Percentiles rank a stretch among this genome's conserved stretches.
phyloP scores from a whole-genome alignment of 2,888 invertebrate species.

The Tenthredo scrophulariae region DNA sequence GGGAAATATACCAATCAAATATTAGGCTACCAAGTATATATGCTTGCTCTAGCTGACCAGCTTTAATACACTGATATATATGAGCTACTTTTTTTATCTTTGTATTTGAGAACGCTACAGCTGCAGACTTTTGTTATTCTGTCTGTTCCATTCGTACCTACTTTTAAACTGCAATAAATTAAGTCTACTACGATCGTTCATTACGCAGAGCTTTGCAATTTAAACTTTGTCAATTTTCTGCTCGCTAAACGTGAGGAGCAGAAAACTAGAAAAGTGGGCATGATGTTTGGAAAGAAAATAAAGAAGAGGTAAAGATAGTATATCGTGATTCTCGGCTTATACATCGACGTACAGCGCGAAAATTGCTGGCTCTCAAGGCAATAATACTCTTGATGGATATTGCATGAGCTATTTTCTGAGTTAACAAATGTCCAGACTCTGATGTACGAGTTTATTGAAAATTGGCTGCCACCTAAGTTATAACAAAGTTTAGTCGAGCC shows the following conservation, averaged over 20 bases:
- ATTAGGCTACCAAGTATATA: not conserved
- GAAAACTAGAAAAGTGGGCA: constrained; percentile 29
- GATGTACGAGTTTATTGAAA: constrained; percentile 27
- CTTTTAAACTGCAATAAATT: constrained; percentile 54
- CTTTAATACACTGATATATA: not conserved
- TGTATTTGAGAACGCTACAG: not conserved
- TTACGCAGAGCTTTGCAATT: constrained; percentile 49
- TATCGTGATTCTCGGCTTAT: not conserved
- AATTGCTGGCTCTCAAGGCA: constrained; percentile 1
- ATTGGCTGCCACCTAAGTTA: constrained; percentile 2
- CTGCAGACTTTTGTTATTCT: not conserved
- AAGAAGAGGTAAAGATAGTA: constrained; percentile 8
- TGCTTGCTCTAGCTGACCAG: not conserved
- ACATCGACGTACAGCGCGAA: not conserved
- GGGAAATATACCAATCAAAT: constrained; percentile 3
- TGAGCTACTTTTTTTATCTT: not conserved
- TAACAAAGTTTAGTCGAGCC: constrained; percentile 3
- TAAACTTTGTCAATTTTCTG: constrained; percentile 52
- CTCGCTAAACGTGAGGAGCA: constrained; percentile 45
- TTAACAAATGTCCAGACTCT: not conserved
- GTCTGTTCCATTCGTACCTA: constrained; percentile 29
- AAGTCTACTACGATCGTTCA: constrained; percentile 47
- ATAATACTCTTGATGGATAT: constrained; percentile 29
- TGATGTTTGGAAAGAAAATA: constrained; percentile 22
- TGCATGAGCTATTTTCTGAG: constrained; percentile 9